Base-by-base conservation (phyloP, 2,888 invertebrate genomes). In the Diarsia dahlii region DNA sequence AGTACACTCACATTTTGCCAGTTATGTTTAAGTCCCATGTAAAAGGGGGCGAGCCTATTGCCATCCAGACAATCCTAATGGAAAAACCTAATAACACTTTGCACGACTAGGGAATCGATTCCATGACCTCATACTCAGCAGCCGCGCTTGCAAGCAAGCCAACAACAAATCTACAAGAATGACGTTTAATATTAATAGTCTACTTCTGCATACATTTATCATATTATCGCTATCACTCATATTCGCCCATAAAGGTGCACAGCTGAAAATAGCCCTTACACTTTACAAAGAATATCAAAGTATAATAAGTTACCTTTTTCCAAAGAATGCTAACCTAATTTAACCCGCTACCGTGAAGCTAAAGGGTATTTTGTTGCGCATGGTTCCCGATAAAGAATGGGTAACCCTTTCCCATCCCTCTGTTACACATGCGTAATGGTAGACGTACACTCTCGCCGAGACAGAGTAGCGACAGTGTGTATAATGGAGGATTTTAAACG, bases 221-320 rank as follows among this genome's bases (percentile, higher is more conserved):
- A 18, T n/a, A 48, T 39, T 28, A 48, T 39, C 15, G 9, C 6
- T 23, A 23, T n/a, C 23, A 52, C 46, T 15, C 20, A 46, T 48
- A 23, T 18, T 45, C 12, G 0, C 28, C 10, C 13, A 28, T 5
- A 58, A 48, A 76, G 13, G n/a, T 48, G 12, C 18, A 28, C 13
- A 54, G 52, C 15, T 13, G 20, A 73, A 73, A 80, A 80, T 48
- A 23, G 3, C 2, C 3, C 20, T 45, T 15, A 23, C 9, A 50
- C 20, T 4, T 23, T 18, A 81, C 65, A 81, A 78, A 56, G 52
- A n/a, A 23, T 13, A 15, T 3, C 18, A 23, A 50, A 13, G 13
- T 23, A 82, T 50, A 82, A 79, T 64, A 74, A 15, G 34, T 60
- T 52, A 54, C 82, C 66, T 28, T 67, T 28, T 81, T 56, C 13